phyloP scores from a whole-genome alignment of 2,797 vertebrate species.

The Xenentodon cancila region DNA sequence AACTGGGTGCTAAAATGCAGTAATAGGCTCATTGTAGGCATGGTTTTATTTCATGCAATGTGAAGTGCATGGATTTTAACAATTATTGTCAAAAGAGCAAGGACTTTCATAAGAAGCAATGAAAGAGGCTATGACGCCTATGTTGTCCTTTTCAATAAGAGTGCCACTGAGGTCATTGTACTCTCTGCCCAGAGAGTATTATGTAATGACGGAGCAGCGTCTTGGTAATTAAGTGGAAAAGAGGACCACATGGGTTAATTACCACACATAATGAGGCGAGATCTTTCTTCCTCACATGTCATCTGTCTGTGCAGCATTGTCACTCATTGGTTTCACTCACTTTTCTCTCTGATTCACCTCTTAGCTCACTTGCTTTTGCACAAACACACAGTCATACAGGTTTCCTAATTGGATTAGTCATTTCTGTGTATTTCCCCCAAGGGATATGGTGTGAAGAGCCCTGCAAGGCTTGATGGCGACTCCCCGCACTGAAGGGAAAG shows the following conservation, averaged over 20 bases:
- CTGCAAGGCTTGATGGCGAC: constrained; percentile 5
- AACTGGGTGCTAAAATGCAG: not conserved
- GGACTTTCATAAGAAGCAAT: constrained; percentile 1
- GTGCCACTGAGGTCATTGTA: constrained; percentile 20
- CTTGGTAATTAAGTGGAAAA: constrained; percentile 51
- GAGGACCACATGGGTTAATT: constrained; percentile 50
- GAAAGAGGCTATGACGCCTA: constrained; percentile 15
- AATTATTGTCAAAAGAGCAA: constrained; percentile 7
- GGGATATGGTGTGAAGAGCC: constrained; percentile 1
- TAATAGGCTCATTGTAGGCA: not conserved
- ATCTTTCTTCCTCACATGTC: constrained; percentile 36
- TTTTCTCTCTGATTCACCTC: not conserved
- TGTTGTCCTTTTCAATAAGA: constrained; percentile 2
- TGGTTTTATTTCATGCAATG: constrained; percentile 18
- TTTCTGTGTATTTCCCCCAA: constrained; percentile 12
- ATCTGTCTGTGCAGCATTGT: constrained; percentile 8
- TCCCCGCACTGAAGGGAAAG: not conserved
- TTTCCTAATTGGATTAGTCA: constrained; percentile 41
- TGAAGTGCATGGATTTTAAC: constrained; percentile 8
- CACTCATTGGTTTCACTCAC: not conserved
- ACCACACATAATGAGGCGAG: constrained; percentile 54
- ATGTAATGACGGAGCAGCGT: constrained; percentile 44
- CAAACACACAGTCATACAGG: not conserved
- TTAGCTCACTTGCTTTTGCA: not conserved
- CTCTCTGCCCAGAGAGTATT: constrained; percentile 20